Evolutionary conservation across 2,888 invertebrate genomes (phyloP).

Genomic region (Trachelus troglodyta): DNA sequence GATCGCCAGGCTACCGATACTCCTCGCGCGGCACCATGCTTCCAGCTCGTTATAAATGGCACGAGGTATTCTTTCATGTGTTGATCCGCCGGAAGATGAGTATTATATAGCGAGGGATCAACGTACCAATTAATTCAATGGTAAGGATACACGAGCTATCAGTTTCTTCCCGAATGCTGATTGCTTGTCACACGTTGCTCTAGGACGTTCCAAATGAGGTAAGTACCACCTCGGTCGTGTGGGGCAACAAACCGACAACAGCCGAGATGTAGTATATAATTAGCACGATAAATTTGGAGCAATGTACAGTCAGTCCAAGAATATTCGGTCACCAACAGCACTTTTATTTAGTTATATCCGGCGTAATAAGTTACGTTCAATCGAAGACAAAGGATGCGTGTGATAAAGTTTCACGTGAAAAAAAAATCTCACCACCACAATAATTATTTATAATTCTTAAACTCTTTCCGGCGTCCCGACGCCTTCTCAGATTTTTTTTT

Average conservation of each 20-base stretch:
- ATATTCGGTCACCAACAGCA: slow-evolving; percentile 33
- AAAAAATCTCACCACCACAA: not conserved
- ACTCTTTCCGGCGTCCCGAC: not conserved
- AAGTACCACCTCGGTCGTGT: not conserved
- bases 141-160: not conserved
- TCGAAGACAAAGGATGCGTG: not conserved
- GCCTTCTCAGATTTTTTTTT: not conserved
- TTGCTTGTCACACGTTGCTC: not conserved
- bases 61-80: not conserved
- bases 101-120: not conserved
- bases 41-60: not conserved
- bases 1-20: not conserved
- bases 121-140: not conserved
- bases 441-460: not conserved
- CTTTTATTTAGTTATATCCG: not conserved
- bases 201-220: not conserved
- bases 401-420: not conserved
- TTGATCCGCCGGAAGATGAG: not conserved
- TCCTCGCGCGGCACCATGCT: not conserved
- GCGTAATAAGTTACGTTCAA: not conserved
- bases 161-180: not conserved
- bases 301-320: slow-evolving; percentile 39
- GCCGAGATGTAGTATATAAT: slow-evolving; percentile 41
- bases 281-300: slow-evolving; percentile 55
- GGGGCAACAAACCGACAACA: slow-evolving; percentile 21